Percentiles rank a stretch among this genome's conserved stretches.
These are phyloP conservation scores for Eupithecia vulgata DNA, from an alignment of 2,888 invertebrate species.

Conservation along the genomic window DNA sequence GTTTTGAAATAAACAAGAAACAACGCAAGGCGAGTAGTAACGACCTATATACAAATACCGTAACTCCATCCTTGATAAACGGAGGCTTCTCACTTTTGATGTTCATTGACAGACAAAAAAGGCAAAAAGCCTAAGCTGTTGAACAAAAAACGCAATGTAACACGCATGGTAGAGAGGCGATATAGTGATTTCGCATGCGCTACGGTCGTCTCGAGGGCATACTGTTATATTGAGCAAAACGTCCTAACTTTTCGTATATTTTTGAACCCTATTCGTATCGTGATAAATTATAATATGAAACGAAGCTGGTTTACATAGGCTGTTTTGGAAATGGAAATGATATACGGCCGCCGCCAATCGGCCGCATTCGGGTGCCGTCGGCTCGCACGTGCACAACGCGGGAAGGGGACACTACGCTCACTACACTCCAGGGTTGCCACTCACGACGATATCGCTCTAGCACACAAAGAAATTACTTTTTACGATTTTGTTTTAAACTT, in stretches of 20 bases:
- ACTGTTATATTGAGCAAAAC: slow-evolving; percentile 45
- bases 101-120: slow-evolving; percentile 52
- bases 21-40: slow-evolving; percentile 70
- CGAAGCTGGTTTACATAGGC: slow-evolving; percentile 20
- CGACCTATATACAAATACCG: slow-evolving; percentile 68
- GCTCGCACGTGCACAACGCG: slow-evolving; percentile 73
- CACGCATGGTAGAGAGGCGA: slow-evolving; percentile 44
- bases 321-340: slow-evolving; percentile 48
- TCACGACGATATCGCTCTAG: slow-evolving; percentile 50
- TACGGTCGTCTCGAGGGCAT: slow-evolving; percentile 75
- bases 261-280: background rate
- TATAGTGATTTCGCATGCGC: slow-evolving; percentile 73
- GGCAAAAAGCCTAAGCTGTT: slow-evolving; percentile 5
- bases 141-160: slow-evolving; percentile 57
- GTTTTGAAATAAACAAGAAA: slow-evolving; percentile 77
- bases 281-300: slow-evolving; percentile 29
- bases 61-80: slow-evolving; percentile 54
- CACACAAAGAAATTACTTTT: slow-evolving; percentile 49
- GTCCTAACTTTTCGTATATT: slow-evolving; percentile 34
- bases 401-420: slow-evolving; percentile 62
- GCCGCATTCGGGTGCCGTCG: slow-evolving; percentile 75
- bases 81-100: slow-evolving; percentile 39
- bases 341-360: slow-evolving; percentile 63
- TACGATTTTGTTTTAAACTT: slow-evolving; percentile 49
- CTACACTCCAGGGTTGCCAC: slow-evolving; percentile 51